Evolutionary conservation across 2,797 vertebrate genomes (phyloP).

Genomic region (Rhynchonycteris naso): DNA sequence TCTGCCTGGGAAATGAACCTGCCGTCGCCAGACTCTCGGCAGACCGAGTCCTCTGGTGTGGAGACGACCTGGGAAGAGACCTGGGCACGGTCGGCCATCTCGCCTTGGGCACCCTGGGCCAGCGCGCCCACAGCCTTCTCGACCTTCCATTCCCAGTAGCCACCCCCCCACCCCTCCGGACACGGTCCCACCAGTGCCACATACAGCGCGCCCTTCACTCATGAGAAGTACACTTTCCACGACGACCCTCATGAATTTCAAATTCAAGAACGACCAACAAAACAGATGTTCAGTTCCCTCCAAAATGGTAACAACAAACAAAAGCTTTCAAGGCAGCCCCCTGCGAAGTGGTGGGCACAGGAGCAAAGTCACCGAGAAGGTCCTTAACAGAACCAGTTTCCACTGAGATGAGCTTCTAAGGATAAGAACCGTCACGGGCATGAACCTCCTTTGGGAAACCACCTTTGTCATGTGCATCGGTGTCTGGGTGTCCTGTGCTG

Average conservation of each 20-base stretch:
- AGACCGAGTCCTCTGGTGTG: too few relatives aligned
- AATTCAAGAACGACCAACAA: background rate
- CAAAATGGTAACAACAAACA: background rate
- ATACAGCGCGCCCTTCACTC: background rate
- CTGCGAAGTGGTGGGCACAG: background rate
- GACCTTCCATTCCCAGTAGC: too few relatives aligned
- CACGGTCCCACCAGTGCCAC: background rate
- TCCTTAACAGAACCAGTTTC: background rate
- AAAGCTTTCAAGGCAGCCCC: background rate
- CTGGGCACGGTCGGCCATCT: too few relatives aligned
- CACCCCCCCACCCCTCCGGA: too few relatives aligned
- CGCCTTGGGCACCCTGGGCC: too few relatives aligned
- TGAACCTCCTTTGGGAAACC: background rate
- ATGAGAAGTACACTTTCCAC: background rate
- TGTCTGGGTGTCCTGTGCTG: rapidly evolving
- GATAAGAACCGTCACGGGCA: rapidly evolving
- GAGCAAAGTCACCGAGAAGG: background rate
- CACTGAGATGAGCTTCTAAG: background rate
- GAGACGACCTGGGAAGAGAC: too few relatives aligned
- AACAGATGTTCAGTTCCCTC: background rate
- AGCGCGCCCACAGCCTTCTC: too few relatives aligned
- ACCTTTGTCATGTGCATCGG: rapidly evolving
- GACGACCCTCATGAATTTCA: background rate
- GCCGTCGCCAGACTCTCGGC: too few relatives aligned
- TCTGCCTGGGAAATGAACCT: too few relatives aligned